Evolutionary conservation across 2,888 invertebrate genomes (phyloP).

Genomic region (Campopleginae sp.): DNA sequence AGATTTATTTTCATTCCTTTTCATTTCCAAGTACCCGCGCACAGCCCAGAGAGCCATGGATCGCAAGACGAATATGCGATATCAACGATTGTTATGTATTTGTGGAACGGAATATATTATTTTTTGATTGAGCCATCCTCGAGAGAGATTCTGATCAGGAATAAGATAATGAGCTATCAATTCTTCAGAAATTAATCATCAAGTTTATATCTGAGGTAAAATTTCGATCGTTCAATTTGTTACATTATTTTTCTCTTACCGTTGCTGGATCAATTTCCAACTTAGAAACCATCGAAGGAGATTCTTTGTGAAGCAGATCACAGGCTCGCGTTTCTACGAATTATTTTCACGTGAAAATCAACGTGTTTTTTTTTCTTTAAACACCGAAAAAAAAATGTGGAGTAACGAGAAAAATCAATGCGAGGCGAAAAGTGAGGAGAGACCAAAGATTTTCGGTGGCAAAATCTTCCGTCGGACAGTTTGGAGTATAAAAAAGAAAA

Average conservation of each 20-base stretch:
- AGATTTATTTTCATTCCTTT: conserved; percentile 60
- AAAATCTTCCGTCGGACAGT: background rate
- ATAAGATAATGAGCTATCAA: background rate
- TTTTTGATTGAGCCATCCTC: background rate
- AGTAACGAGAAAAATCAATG: background rate
- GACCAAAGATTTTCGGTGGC: background rate
- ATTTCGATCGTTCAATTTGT: too few species aligned
- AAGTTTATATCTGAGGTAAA: too few species aligned
- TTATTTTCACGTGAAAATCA: background rate
- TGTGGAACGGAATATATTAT: background rate
- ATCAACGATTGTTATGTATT: background rate
- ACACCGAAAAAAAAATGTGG: background rate
- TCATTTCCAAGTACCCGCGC: conserved; percentile 35
- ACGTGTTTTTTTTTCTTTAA: background rate
- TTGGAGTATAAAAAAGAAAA: background rate
- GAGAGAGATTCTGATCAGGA: background rate
- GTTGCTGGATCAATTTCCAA: too few species aligned
- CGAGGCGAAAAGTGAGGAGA: background rate
- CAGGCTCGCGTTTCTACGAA: too few species aligned
- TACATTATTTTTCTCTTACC: too few species aligned
- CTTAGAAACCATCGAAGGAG: too few species aligned
- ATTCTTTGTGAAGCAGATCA: too few species aligned
- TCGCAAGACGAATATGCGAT: conserved; percentile 7
- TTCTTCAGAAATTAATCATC: too few species aligned
- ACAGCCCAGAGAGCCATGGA: background rate